Evolutionary conservation across 2,888 invertebrate species (phyloP).

Genomic region (Cetonia aurata): DNA sequence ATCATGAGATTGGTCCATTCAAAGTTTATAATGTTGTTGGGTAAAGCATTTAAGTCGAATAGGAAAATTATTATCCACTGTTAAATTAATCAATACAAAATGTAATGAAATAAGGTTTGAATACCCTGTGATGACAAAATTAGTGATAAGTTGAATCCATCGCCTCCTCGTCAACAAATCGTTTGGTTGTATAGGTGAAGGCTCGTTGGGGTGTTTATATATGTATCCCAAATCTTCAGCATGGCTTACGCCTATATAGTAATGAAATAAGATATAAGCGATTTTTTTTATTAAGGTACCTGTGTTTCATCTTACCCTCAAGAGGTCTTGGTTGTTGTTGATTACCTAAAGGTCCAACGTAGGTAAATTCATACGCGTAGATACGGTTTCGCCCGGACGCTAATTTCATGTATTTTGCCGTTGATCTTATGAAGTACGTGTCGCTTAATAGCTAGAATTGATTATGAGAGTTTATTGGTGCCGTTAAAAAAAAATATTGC

Average conservation of each 20-base stretch:
- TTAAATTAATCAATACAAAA: background rate
- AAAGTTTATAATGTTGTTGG: too few species aligned
- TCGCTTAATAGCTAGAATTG: background rate
- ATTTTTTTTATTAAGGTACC: background rate
- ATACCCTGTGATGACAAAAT: background rate
- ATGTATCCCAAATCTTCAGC: background rate
- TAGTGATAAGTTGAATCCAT: constrained; percentile 10
- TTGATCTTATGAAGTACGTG: background rate
- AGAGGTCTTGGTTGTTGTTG: background rate
- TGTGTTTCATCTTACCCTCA: background rate
- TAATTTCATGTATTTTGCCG: constrained; percentile 1
- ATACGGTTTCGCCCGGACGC: background rate
- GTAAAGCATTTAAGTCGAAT: too few species aligned
- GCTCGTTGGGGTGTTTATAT: background rate
- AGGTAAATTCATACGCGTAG: constrained; percentile 1
- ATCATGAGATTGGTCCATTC: too few species aligned
- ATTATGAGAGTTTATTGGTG: background rate
- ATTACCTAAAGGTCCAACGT: background rate
- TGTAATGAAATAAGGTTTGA: background rate
- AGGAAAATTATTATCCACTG: background rate
- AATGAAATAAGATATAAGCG: background rate
- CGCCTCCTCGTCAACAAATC: background rate
- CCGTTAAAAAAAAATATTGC: too few species aligned
- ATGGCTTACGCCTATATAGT: background rate
- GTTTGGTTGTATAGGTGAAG: background rate